A percentile compares a stretch with the other conserved stretches of the same genome.
Conservation (phyloP, 2,888 invertebrate genomes). For the Eremobia ochroleuca region DNA sequence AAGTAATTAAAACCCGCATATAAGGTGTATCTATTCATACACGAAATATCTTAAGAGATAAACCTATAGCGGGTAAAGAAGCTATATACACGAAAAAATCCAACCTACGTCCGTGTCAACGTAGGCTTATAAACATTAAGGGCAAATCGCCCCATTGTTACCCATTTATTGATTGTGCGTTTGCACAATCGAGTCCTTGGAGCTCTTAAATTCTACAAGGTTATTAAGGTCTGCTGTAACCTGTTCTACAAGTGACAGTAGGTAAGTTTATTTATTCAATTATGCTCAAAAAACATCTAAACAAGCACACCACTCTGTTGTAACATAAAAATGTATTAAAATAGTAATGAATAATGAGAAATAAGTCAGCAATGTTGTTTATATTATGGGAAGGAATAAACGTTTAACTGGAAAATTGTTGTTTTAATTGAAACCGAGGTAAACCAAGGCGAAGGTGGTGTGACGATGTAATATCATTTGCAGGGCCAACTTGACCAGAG, state of each 20-base stretch:
- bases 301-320: constrained; percentile 51
- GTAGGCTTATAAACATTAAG: no score
- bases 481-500: no score
- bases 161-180: no score
- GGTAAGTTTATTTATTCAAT: not conserved
- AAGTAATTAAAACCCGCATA: no score
- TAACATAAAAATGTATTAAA: constrained; percentile 45
- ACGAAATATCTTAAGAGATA: no score
- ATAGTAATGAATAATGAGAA: constrained; percentile 54
- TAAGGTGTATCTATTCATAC: no score
- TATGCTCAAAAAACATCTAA: not conserved
- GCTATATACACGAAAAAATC: no score
- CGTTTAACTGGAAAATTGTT: constrained; percentile 56
- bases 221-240: not conserved
- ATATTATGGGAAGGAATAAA: constrained; percentile 66
- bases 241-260: not conserved
- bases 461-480: no score
- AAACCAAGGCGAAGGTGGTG: no score
- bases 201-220: not conserved
- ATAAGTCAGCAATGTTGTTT: constrained; percentile 63
- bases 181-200: not conserved
- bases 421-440: constrained; percentile 41
- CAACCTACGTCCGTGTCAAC: no score
- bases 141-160: no score
- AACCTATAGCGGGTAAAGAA: no score